These are phyloP conservation scores for Diadegma fenestrale DNA, from an alignment of 2,888 invertebrate genomes.

Conservation along the genomic window DNA sequence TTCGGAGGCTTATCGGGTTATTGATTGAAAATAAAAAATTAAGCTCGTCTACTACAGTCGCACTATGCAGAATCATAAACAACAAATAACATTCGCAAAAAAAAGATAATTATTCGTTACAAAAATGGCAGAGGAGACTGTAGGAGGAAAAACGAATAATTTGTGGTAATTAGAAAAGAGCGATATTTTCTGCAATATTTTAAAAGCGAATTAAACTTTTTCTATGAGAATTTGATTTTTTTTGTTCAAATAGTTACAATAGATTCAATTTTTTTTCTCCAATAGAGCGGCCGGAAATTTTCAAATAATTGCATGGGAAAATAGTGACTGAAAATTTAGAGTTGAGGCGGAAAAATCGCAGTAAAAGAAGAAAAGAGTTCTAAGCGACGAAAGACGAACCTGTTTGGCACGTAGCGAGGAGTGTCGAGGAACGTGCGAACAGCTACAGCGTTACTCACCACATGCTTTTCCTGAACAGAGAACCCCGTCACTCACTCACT, in stretches of 20 bases:
- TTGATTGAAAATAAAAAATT: not conserved
- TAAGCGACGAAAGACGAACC: conserved; percentile 79
- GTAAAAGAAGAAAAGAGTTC: conserved; percentile 64
- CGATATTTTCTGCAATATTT: not conserved
- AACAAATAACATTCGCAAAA: not conserved
- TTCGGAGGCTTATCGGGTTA: not conserved
- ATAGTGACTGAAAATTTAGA: conserved; percentile 17
- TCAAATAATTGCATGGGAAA: conserved; percentile 8
- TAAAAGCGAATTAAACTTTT: not conserved
- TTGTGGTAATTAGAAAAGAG: not conserved
- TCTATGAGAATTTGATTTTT: not conserved
- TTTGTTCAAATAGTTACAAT: not conserved
- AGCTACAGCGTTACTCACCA: conserved; percentile 82
- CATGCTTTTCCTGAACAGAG: conserved; percentile 84
- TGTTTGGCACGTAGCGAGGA: conserved; percentile 83
- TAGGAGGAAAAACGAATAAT: not conserved
- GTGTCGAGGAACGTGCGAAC: conserved; percentile 83
- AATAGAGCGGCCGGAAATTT: not conserved
- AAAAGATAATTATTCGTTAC: not conserved
- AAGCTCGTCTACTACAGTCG: not conserved
- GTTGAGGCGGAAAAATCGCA: conserved; percentile 42
- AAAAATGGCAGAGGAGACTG: not conserved
- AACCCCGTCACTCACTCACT: conserved; percentile 84
- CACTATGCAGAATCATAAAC: not conserved
- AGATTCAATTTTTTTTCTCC: not conserved